A percentile compares a stretch with the other conserved stretches of the same genome.
These are phyloP conservation scores for Stegophylla sp. DNA, from an alignment of 2,888 invertebrate genomes.

Conservation along the genomic window DNA sequence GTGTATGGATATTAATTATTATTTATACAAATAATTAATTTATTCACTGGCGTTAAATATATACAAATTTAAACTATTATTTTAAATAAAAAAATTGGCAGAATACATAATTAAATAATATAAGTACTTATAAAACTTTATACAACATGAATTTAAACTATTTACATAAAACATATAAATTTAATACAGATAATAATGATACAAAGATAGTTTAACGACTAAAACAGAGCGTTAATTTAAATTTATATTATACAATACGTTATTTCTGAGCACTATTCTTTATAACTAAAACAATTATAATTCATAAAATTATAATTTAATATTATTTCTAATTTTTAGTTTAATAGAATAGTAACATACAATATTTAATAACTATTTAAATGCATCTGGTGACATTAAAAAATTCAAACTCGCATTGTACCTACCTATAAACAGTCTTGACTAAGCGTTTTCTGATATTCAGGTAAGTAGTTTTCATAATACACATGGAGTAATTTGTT, in stretches of 20 bases:
- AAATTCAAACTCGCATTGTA: conserved; percentile 20
- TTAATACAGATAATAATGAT: neutral
- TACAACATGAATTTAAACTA: conserved; percentile 13
- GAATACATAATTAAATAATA: neutral
- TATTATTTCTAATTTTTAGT: conserved; percentile 13
- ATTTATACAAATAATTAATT: too few species aligned
- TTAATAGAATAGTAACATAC: neutral
- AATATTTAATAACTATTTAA: neutral
- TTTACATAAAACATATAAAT: neutral
- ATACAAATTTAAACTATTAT: too few species aligned
- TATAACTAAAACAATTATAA: conserved; percentile 4
- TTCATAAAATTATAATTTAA: too few species aligned
- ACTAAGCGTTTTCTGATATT: conserved; percentile 25
- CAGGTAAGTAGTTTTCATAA: conserved; percentile 6
- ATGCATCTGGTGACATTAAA: neutral
- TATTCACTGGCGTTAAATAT: too few species aligned
- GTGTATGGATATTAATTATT: too few species aligned
- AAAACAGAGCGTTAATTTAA: neutral
- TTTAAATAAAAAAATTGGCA: too few species aligned
- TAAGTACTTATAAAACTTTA: neutral
- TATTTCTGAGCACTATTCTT: neutral
- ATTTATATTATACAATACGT: neutral
- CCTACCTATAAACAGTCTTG: conserved; percentile 36
- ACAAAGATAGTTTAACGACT: neutral
- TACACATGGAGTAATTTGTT: conserved; percentile 3